Percentiles rank a stretch among this genome's conserved stretches.
Evolutionary conservation across 2,797 vertebrate species (phyloP).

Genomic region (Pristis pectinata): DNA sequence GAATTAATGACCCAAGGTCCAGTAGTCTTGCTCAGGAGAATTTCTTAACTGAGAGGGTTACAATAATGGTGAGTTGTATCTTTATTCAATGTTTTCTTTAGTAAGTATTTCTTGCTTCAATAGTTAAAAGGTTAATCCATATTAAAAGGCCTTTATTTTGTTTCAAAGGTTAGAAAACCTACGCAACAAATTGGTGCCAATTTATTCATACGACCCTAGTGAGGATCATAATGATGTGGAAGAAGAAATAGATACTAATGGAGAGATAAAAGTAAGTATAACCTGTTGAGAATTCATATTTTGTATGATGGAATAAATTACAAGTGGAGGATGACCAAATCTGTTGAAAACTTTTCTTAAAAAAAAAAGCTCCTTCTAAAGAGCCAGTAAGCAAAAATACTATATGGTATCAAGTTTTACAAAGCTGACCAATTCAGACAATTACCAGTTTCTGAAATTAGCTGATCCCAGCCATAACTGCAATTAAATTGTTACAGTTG

Average conservation of each 20-base stretch:
- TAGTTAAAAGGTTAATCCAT: conserved; percentile 2
- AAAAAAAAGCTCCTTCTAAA: background rate
- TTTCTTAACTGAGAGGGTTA: background rate
- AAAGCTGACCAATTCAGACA: background rate
- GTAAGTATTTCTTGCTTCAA: conserved; percentile 9
- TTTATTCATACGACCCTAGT: conserved; percentile 47
- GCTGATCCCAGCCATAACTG: background rate
- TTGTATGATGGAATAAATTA: background rate
- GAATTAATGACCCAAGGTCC: background rate
- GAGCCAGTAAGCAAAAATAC: background rate
- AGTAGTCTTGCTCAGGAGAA: conserved; percentile 10
- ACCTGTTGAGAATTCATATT: background rate
- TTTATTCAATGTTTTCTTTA: background rate
- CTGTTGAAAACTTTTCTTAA: background rate
- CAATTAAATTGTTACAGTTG: background rate
- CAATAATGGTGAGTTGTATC: conserved; percentile 16
- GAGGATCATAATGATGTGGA: conserved; percentile 45
- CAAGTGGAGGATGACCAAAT: background rate
- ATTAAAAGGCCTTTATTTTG: background rate
- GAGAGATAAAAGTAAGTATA: conserved; percentile 33
- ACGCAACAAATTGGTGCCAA: conserved; percentile 45
- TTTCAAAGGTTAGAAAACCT: conserved; percentile 52
- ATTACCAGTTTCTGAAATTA: background rate
- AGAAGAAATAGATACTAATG: conserved; percentile 37
- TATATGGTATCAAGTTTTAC: background rate